Base-by-base conservation (phyloP, 2,888 invertebrate species). In the Agrotis segetum region DNA sequence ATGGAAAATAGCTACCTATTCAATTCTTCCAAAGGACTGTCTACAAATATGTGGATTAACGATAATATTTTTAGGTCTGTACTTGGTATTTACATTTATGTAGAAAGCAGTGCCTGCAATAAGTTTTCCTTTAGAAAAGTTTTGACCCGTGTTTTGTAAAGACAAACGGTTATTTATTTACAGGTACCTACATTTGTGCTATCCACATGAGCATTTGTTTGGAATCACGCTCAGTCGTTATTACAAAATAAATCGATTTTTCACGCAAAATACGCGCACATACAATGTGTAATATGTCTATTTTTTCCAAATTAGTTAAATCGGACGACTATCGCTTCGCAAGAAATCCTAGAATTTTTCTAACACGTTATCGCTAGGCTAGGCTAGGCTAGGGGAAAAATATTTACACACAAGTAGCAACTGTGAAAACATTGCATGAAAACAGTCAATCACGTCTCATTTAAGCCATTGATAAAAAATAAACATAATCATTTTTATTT, bases 381-480 rank as follows among this genome's bases (percentile, higher is more conserved):
- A 34, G 34, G 34, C n/a, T n/a, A 6, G 34, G 34, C 34, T 34
- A 34, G 34, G 34, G 16, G n/a, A 19, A 16, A 50, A 21, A n/a
- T 47, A 68, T 52, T 46, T 46, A 34, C 13, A 7, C 4, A n/a
- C 6, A 19, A 14, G 1, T 9, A 21, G 13, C 9, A 52, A 47
- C 17, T 47, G n/a, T 40, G 16, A 47, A 66, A 66, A 66, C 4
- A 49, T 14, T 16, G 7, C 24, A 49, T 5, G 19, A 29, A 50
- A 68, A 68, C 29, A 14, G 47, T 44, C 55, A 21, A 21, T 44
- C 55, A 40, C 13, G 19, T 2, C 9, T 2, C 9, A 44, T 16
- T 19, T 9, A n/a, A 49, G 29, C 56, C n/a, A 34, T 46, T 49
- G 13, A 53, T 69, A 49, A 71, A 44, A 14, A 55, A 55, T 6